Conservation (phyloP, 53 echinoderm and acorn worm genomes). For the Antedon mediterranea region DNA sequence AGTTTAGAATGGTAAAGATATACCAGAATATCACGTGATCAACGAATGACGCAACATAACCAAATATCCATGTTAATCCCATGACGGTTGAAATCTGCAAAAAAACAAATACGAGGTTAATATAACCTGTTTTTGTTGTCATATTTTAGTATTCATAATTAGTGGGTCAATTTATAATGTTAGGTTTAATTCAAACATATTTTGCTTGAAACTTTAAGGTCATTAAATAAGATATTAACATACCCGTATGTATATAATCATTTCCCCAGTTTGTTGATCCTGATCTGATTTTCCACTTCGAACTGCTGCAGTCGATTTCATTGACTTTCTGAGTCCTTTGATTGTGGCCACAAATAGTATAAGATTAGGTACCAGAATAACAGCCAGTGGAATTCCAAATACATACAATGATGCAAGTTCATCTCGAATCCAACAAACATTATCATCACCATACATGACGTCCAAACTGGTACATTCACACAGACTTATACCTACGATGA, state of each 20-base stretch:
- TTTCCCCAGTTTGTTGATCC: not conserved
- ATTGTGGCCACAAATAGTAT: not conserved
- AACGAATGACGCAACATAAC: not conserved
- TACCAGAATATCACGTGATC: not conserved
- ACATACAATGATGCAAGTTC: conserved; percentile 2
- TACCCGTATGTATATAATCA: not conserved
- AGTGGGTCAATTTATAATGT: too few species aligned
- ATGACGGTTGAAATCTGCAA: not conserved
- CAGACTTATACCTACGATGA: not conserved
- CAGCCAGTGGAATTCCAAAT: not conserved
- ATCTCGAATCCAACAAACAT: conserved; percentile 26
- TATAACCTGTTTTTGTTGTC: not conserved
- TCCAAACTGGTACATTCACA: not conserved
- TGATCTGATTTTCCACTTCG: not conserved
- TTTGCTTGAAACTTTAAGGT: not conserved
- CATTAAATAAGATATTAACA: not conserved
- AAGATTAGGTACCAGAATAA: not conserved
- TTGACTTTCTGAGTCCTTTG: not conserved
- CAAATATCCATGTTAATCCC: not conserved
- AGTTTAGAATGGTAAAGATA: not conserved
- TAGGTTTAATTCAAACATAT: too few species aligned
- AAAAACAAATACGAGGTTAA: not conserved
- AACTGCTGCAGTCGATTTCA: not conserved
- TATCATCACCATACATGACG: not conserved
- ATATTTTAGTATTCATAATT: too few species aligned